These are phyloP conservation scores for Piezodorus guildinii DNA, from an alignment of 1,140 invertebrate species.

Conservation along the genomic window DNA sequence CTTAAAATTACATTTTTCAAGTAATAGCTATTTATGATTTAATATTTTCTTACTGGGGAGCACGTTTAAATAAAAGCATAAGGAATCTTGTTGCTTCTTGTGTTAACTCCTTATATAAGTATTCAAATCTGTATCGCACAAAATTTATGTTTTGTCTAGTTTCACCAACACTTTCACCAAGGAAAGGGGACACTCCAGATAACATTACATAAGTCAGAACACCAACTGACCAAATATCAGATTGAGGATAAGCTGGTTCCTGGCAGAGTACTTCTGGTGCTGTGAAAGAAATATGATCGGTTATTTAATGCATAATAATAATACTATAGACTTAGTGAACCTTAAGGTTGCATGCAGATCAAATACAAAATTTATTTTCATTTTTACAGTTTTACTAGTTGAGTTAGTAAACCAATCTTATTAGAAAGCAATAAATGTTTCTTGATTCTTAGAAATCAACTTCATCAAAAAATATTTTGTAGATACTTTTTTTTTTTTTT, in stretches of 20 bases:
- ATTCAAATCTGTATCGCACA: constrained; percentile 87
- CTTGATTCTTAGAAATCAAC: too few species aligned
- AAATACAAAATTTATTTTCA: too few species aligned
- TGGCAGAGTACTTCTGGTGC: constrained; percentile 88
- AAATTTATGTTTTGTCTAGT: constrained; percentile 84
- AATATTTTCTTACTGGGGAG: constrained; percentile 56
- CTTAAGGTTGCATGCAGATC: too few species aligned
- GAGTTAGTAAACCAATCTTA: not conserved
- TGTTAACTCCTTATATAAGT: constrained; percentile 86
- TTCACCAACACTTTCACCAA: constrained; percentile 66
- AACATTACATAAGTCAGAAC: constrained; percentile 87
- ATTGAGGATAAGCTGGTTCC: constrained; percentile 71
- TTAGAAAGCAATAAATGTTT: not conserved
- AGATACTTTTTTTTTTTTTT: too few species aligned
- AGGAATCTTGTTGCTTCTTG: constrained; percentile 90
- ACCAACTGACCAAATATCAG: constrained; percentile 93
- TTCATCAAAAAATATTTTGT: too few species aligned
- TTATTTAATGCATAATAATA: not conserved
- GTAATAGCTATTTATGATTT: too few species aligned
- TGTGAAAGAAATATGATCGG: constrained; percentile 35
- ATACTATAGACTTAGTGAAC: too few species aligned
- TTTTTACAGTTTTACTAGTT: too few species aligned
- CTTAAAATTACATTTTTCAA: too few species aligned
- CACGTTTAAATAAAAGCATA: constrained; percentile 87
- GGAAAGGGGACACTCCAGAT: constrained; percentile 87